phyloP scores from a whole-genome alignment of 2,888 invertebrate species.

The Synergus japonicus region DNA sequence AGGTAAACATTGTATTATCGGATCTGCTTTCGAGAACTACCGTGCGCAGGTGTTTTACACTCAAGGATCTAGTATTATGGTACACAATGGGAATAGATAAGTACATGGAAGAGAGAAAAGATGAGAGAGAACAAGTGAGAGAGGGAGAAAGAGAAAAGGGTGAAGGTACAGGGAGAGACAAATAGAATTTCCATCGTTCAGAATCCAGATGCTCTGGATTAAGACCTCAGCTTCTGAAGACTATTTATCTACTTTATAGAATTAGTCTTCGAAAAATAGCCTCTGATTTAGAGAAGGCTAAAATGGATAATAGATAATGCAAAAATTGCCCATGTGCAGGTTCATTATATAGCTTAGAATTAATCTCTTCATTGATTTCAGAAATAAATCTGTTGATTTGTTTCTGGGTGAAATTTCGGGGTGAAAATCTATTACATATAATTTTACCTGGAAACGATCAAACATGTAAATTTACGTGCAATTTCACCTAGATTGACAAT shows the following conservation, averaged over 20 bases:
- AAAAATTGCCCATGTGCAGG: neutral
- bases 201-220: slow-evolving; percentile 24
- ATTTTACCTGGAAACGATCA: no score
- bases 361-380: neutral
- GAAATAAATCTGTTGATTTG: neutral
- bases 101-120: slow-evolving; percentile 5
- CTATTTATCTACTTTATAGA: slow-evolving; percentile 20
- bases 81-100: slow-evolving; percentile 33
- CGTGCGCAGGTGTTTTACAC: slow-evolving; percentile 34
- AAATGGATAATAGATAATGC: neutral
- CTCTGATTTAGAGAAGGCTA: neutral
- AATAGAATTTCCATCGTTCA: slow-evolving; percentile 20
- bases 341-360: no score
- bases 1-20: slow-evolving; percentile 39
- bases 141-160: neutral
- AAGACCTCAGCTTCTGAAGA: slow-evolving; percentile 6
- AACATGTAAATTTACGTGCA: no score
- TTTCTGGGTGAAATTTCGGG: neutral
- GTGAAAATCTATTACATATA: no score
- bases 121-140: neutral
- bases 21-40: slow-evolving; percentile 19
- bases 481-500: no score
- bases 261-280: neutral
- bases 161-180: slow-evolving; percentile 19
- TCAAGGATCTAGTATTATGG: slow-evolving; percentile 28